Percentiles rank a stretch among this genome's conserved stretches.
Evolutionary conservation across 2,113 vertebrate genomes (phyloP).

Genomic region (Laticauda colubrina): DNA sequence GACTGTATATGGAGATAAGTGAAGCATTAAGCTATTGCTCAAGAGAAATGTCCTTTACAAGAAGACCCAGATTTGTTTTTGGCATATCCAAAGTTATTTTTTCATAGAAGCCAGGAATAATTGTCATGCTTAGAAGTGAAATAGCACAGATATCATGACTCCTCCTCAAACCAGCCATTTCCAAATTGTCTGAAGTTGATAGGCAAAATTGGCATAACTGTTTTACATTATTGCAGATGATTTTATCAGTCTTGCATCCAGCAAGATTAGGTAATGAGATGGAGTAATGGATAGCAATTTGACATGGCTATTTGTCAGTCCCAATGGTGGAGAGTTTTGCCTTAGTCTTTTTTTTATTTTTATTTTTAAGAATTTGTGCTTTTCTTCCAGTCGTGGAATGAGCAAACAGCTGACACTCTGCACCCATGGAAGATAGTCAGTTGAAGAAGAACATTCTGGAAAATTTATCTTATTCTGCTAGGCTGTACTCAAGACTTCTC

Average conservation of each 20-base stretch:
- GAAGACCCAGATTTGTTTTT: neutral
- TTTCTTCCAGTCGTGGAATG: neutral
- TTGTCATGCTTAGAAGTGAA: neutral
- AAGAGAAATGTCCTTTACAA: neutral
- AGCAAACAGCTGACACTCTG: neutral
- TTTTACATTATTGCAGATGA: neutral
- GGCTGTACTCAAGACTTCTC: neutral
- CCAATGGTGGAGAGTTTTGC: neutral
- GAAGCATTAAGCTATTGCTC: neutral
- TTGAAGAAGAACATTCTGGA: neutral
- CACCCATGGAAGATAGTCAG: neutral
- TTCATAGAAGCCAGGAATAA: neutral
- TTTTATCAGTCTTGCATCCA: neutral
- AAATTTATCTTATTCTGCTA: neutral
- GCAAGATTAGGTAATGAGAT: neutral
- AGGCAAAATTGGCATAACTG: neutral
- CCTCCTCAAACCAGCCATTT: neutral
- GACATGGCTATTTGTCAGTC: neutral
- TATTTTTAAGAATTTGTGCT: neutral
- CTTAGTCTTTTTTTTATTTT: neutral
- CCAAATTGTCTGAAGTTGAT: neutral
- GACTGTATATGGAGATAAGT: slow-evolving; percentile 1
- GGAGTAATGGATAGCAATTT: neutral
- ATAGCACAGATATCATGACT: neutral
- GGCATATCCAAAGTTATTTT: neutral